phyloP scores from a whole-genome alignment of 2,888 invertebrate species.

The Philonicus albiceps region DNA sequence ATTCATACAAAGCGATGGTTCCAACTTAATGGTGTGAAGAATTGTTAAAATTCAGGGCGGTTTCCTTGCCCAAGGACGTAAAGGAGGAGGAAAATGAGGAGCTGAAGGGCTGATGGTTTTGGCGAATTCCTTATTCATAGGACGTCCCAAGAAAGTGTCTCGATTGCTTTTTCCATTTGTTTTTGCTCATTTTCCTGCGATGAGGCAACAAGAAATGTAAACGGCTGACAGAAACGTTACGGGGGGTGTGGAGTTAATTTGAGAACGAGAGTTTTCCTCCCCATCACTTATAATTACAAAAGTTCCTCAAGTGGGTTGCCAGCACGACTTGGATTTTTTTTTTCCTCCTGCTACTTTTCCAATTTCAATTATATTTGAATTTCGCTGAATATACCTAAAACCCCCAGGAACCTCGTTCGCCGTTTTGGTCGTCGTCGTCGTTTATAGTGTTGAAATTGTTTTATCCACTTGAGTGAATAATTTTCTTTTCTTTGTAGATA shows the following conservation, averaged over 20 bases:
- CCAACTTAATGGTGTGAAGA: background rate
- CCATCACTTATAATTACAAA: conserved; percentile 10
- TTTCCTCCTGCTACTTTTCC: background rate
- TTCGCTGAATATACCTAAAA: background rate
- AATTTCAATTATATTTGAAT: conserved; percentile 24
- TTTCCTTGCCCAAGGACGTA: background rate
- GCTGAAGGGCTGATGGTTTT: background rate
- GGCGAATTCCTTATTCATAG: background rate
- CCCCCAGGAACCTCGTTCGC: background rate
- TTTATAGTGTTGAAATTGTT: conserved; percentile 45
- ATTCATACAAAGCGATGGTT: background rate
- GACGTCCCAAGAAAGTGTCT: background rate
- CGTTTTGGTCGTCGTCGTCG: background rate
- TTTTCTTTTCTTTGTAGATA: conserved; percentile 31
- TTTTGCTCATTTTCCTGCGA: background rate
- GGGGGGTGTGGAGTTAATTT: background rate
- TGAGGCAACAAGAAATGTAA: background rate
- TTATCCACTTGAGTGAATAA: conserved; percentile 44
- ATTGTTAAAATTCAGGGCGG: background rate
- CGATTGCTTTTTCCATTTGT: background rate
- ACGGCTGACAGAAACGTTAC: background rate
- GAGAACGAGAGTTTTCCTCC: background rate
- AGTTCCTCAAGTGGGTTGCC: conserved; percentile 1
- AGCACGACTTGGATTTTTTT: background rate
- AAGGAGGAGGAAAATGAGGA: background rate